These are phyloP conservation scores for Sciaenops ocellatus DNA, from an alignment of 2,797 vertebrate genomes.

Conservation along the genomic window DNA sequence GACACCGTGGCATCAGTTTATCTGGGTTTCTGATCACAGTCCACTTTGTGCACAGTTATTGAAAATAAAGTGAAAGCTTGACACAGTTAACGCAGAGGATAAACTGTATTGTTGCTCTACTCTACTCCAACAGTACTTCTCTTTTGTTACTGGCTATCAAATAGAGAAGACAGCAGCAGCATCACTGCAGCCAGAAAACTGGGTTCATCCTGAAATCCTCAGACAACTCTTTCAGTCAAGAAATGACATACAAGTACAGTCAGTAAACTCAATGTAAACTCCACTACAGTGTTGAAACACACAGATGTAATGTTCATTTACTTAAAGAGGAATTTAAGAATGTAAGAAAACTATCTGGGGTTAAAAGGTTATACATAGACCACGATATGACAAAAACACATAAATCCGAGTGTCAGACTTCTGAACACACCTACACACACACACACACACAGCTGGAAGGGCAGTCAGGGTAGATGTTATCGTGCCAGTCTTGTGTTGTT, in stretches of 20 bases:
- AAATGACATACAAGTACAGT: background rate
- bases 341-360: background rate
- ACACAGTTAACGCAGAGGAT: background rate
- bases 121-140: background rate
- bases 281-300: background rate
- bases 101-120: background rate
- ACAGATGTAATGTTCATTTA: background rate
- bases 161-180: background rate
- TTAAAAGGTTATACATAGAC: slow-evolving; percentile 15
- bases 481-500: slow-evolving; percentile 77
- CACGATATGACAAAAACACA: slow-evolving; percentile 41
- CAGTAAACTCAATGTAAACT: background rate
- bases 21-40: background rate
- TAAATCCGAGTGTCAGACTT: slow-evolving; percentile 34
- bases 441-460: slow-evolving; percentile 49
- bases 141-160: background rate
- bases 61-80: background rate
- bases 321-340: too few relatives aligned
- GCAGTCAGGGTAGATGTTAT: slow-evolving; percentile 80
- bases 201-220: background rate
- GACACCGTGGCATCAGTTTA: background rate
- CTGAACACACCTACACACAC: slow-evolving; percentile 27
- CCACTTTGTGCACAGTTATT: background rate
- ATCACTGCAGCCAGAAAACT: background rate
- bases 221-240: background rate